phyloP scores from a whole-genome alignment of 2,888 invertebrate species.

The Spilarctia lutea region DNA sequence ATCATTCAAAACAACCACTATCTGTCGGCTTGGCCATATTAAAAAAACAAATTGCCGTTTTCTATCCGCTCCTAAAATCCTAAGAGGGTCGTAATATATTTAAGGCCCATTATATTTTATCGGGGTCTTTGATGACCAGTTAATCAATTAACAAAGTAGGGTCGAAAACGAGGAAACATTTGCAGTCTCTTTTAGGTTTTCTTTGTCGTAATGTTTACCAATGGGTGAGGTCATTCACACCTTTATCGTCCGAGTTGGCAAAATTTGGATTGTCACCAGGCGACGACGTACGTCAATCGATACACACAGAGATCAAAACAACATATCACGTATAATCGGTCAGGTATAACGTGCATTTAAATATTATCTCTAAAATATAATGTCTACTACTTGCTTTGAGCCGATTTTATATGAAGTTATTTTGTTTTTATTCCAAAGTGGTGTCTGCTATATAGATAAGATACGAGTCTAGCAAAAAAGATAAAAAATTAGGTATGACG shows the following conservation, averaged over 20 bases:
- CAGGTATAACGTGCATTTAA: conserved; percentile 32
- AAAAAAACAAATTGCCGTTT: not conserved
- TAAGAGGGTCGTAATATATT: not conserved
- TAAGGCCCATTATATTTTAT: conserved; percentile 6
- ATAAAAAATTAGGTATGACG: not conserved
- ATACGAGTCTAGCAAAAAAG: not conserved
- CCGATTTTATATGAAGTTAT: not conserved
- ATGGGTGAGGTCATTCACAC: conserved; percentile 73
- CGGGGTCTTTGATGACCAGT: conserved; percentile 17
- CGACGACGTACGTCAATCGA: conserved; percentile 36
- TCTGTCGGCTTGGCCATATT: not conserved
- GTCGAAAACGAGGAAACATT: conserved; percentile 40
- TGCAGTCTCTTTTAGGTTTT: conserved; percentile 56
- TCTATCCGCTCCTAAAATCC: not conserved
- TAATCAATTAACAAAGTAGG: conserved; percentile 37
- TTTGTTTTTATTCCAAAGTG: not conserved
- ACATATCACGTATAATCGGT: conserved; percentile 51
- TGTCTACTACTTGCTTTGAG: conserved; percentile 5
- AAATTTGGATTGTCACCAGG: conserved; percentile 55
- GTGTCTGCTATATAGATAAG: conserved; percentile 4
- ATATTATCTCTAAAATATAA: conserved; percentile 11
- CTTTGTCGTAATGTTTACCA: conserved; percentile 64
- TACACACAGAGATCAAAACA: conserved; percentile 45
- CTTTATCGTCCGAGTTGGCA: conserved; percentile 68
- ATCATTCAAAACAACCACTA: not conserved